phyloP scores from a whole-genome alignment of 2,888 invertebrate species.

The Philaethria dido region DNA sequence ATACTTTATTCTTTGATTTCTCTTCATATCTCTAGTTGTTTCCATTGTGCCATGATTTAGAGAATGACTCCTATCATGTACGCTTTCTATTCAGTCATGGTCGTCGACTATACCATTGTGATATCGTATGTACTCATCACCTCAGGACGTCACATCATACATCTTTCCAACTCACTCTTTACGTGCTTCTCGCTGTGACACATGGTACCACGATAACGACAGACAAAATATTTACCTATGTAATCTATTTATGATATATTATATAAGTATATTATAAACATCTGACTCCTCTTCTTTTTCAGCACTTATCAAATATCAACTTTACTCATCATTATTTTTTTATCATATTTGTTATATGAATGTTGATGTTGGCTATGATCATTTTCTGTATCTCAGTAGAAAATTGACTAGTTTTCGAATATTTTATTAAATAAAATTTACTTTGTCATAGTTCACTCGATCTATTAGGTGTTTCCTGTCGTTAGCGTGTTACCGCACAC shows the following conservation, averaged over 20 bases:
- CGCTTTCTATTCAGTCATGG: conserved; percentile 41
- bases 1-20: conserved; percentile 44
- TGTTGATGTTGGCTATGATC: conserved; percentile 8
- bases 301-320: conserved; percentile 13
- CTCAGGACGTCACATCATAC: conserved; percentile 34
- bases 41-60: conserved; percentile 47
- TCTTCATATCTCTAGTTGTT: conserved; percentile 42
- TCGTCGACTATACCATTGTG: conserved; percentile 33
- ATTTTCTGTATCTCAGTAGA: conserved; percentile 21
- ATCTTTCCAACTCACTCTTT: conserved; percentile 44
- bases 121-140: conserved; percentile 30
- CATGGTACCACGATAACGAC: conserved; percentile 43
- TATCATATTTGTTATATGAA: conserved; percentile 1
- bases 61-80: conserved; percentile 41
- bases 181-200: conserved; percentile 46
- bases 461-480: conserved; percentile 24
- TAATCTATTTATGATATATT: neutral
- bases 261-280: neutral
- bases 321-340: conserved; percentile 12
- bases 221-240: conserved; percentile 11
- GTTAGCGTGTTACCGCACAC: conserved; percentile 46
- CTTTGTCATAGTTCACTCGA: conserved; percentile 5
- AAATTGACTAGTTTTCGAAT: conserved; percentile 9
- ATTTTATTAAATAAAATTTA: conserved; percentile 16
- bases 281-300: neutral